phyloP scores from a whole-genome alignment of 2,113 vertebrate species.

The Numida meleagris region DNA sequence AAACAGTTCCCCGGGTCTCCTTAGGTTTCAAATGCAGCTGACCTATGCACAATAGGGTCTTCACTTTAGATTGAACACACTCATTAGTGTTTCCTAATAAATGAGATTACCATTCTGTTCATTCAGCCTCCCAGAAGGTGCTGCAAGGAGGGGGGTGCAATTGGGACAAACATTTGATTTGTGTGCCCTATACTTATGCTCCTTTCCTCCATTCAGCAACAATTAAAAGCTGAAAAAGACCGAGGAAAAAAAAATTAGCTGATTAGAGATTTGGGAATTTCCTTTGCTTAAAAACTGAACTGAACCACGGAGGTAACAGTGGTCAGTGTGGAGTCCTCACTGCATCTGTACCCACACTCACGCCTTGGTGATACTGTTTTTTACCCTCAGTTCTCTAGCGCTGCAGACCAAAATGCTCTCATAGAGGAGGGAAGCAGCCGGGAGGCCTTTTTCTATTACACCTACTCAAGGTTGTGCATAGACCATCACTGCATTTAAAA shows the following conservation, averaged over 20 bases:
- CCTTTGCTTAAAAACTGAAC: background rate
- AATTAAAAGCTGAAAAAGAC: background rate
- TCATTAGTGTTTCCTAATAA: conserved; percentile 42
- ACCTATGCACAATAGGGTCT: conserved; percentile 34
- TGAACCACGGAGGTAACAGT: background rate
- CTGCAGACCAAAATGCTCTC: accelerated
- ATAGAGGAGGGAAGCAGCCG: background rate
- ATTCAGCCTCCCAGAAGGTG: background rate
- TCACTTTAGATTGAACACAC: background rate
- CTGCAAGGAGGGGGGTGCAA: background rate
- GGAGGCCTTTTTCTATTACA: background rate
- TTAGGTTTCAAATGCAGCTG: conserved; percentile 38
- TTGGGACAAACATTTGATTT: background rate
- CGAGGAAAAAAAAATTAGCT: background rate
- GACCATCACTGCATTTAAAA: background rate
- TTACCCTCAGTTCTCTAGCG: background rate
- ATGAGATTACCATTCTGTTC: background rate
- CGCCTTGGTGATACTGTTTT: background rate
- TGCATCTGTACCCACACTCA: background rate
- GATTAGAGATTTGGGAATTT: background rate
- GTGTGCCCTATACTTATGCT: background rate
- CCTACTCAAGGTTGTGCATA: background rate
- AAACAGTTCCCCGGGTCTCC: background rate
- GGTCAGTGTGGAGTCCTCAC: background rate
- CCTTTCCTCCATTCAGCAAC: background rate